Evolutionary conservation across 2,113 vertebrate species (phyloP), one percentile per base, ranked within the genome.

Genomic region (Chionodraco myersi): DNA sequence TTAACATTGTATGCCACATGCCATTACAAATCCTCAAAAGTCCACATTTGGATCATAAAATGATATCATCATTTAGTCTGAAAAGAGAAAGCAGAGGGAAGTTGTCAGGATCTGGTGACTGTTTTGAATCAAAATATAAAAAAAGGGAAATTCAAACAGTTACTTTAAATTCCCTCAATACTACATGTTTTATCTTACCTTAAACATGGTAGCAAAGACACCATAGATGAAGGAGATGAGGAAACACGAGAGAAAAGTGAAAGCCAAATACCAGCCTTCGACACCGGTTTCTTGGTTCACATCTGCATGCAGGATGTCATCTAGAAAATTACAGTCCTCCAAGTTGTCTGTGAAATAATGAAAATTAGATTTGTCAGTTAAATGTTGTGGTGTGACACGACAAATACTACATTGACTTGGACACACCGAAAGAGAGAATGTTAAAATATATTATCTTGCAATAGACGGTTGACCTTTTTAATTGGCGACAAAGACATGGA

Each of bases 231-330:
- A 6, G 47, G 93, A 76, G 41, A 91, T 54, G 47, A 95, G 58
- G 58, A 94, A 94, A 41, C 90, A 86, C 12, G 76, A 0, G 30
- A 94, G 77, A 72, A 95, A 94, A 6, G 72, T 71, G 36, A 88
- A 75, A 36, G 88, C 81, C 81, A 93, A 86, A 18, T 88, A 88
- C 93, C 91, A 94, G 30, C 57, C 84, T 45, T 91, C 92, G 60
- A 80, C 87, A 2, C 54, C 21, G 1, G 66, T 48, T n/a, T 93
- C 92, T 63, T 86, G 53, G 6, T 26, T 30, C 5, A 78, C 13
- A 34, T 80, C 49, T n/a, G 65, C 68, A 23, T 87, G 30, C 16
- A 52, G 36, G 48, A 85, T 83, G 6, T 82, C 63, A 64, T 91
- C 88, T 10, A 90, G 58, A 44, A 88, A 82, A 44, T 71, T 2